Conservation (phyloP, 1,140 invertebrate genomes). For the Harpegnathos saltator region DNA sequence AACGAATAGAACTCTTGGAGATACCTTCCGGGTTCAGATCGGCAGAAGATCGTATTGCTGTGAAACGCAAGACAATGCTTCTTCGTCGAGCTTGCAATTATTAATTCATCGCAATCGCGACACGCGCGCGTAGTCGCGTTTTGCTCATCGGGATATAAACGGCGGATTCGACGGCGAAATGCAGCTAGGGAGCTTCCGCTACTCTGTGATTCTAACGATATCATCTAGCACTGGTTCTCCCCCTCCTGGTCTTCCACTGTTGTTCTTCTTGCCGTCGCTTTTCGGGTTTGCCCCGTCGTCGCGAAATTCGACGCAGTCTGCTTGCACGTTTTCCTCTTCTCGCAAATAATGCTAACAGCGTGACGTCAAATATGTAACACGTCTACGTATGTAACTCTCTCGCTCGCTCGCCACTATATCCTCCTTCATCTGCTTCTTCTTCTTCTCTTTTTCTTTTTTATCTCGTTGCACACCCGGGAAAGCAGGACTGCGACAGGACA, state of each 20-base stretch:
- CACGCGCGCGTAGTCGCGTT: neutral
- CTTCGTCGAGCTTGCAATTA: slow-evolving; percentile 2
- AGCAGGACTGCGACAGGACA: slow-evolving; percentile 67
- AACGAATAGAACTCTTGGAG: neutral
- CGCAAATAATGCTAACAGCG: slow-evolving; percentile 72
- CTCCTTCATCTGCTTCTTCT: slow-evolving; percentile 15
- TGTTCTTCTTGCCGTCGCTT: slow-evolving; percentile 39
- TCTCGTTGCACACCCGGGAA: slow-evolving; percentile 78
- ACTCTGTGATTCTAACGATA: slow-evolving; percentile 52
- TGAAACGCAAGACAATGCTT: neutral
- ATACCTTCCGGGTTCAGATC: neutral
- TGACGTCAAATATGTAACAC: slow-evolving; percentile 76
- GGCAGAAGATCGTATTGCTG: neutral
- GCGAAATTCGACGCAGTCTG: slow-evolving; percentile 29
- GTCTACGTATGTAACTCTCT: slow-evolving; percentile 69
- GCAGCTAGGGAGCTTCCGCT: slow-evolving; percentile 1
- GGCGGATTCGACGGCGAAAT: slow-evolving; percentile 4
- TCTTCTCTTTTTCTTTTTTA: slow-evolving; percentile 35
- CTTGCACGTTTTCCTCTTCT: slow-evolving; percentile 14
- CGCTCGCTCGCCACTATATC: slow-evolving; percentile 11
- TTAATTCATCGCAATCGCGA: neutral
- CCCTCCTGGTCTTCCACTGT: slow-evolving; percentile 42
- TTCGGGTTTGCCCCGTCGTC: slow-evolving; percentile 10
- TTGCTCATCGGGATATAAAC: neutral
- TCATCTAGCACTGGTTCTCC: neutral